phyloP scores from a whole-genome alignment of 2,888 invertebrate species.

The Melinopterus prodromus region DNA sequence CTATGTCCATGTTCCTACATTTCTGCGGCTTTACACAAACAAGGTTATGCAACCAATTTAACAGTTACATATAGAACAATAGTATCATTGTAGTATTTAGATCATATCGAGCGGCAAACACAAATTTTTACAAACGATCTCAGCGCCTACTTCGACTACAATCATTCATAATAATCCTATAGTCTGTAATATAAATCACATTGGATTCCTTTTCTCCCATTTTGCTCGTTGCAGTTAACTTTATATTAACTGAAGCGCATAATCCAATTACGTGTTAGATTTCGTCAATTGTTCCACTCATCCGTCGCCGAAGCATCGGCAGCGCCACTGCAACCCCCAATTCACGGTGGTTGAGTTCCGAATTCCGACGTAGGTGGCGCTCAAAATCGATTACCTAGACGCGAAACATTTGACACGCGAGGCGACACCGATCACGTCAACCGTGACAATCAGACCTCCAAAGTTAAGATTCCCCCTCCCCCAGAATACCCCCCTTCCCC shows the following conservation, averaged over 20 bases:
- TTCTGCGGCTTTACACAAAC: no score
- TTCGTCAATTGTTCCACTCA: neutral
- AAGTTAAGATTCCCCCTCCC: constrained; percentile 20
- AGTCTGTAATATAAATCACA: no score
- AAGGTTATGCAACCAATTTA: no score
- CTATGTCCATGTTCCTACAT: no score
- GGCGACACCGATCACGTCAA: constrained; percentile 41
- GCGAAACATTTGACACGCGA: neutral
- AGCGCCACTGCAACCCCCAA: neutral
- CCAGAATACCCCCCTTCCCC: neutral
- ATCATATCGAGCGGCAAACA: no score
- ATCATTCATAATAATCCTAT: no score
- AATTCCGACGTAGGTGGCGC: neutral
- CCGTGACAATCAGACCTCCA: constrained; percentile 46
- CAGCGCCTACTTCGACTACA: no score
- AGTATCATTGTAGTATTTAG: no score
- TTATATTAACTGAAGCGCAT: neutral
- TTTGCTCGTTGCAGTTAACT: neutral
- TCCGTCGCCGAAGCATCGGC: neutral
- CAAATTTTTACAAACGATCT: no score
- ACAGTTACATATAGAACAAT: no score
- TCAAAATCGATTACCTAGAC: neutral
- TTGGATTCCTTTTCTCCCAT: neutral
- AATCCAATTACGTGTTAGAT: neutral
- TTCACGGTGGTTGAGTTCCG: neutral